A percentile compares a stretch with the other conserved stretches of the same genome.
Conservation (phyloP, 2,888 invertebrate genomes). For the Lymantria dispar region DNA sequence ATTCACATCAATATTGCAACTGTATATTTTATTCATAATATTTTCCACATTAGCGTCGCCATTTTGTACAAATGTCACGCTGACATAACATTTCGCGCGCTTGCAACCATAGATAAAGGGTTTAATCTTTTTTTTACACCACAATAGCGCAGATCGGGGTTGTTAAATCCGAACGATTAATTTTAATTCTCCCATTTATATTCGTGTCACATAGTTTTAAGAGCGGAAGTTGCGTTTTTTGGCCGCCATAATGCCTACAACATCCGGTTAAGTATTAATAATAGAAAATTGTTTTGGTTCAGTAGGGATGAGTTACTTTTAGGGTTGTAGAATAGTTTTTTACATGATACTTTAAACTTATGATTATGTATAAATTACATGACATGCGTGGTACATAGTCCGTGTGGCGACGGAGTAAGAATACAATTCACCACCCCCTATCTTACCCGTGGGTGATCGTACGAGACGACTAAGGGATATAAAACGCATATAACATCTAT, state of each 20-base stretch:
- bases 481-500: too few relatives aligned
- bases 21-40: neutral
- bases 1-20: neutral
- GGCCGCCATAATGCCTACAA: constrained; percentile 54
- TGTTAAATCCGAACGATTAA: constrained; percentile 38
- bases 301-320: constrained; percentile 21
- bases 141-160: constrained; percentile 38
- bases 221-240: constrained; percentile 62
- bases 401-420: too few relatives aligned
- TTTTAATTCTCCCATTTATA: constrained; percentile 65
- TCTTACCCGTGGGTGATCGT: too few relatives aligned
- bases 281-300: constrained; percentile 42
- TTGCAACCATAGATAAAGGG: constrained; percentile 65
- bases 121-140: constrained; percentile 36
- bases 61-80: constrained; percentile 61
- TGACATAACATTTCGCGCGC: constrained; percentile 62
- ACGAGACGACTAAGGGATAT: too few relatives aligned
- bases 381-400: too few relatives aligned
- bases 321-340: constrained; percentile 22
- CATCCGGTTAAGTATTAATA: constrained; percentile 57
- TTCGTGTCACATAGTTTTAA: constrained; percentile 66
- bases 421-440: too few relatives aligned
- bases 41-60: constrained; percentile 32
- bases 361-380: too few relatives aligned
- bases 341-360: neutral